Evolutionary conservation across 2,888 invertebrate species (phyloP), one percentile per base, ranked within the genome.

Genomic region (Oithona nana): DNA sequence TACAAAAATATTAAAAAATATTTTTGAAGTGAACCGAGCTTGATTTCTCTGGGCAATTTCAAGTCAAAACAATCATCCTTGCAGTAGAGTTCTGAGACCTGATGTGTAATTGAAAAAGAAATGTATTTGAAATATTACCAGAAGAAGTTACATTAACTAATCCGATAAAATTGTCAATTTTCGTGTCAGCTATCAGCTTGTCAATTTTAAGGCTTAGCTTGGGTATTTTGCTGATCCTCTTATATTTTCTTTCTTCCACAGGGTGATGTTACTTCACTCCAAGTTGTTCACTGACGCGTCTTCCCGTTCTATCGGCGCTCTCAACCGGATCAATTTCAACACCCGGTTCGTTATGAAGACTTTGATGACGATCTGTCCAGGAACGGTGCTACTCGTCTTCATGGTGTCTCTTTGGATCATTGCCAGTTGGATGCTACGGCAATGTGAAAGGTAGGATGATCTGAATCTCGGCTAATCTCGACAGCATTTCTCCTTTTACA

Each of bases 401-500:
- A 98, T 98, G 88, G 92, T 97, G 67, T 94, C 95, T 8, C 79
- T 98, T 66, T 99, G 98, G 98, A 92, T 99, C 75, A 94, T 98
- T 71, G 97, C 97, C 68, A 94, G 93, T 72, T 98, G 98, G 98
- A 93, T 94, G 66, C 78, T 99, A 69, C 81, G 98, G 68, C 92
- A 95, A 70, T 98, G 98, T 75, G 98, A 99, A 80, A 87, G 97
- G 94, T 95, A 78, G 79, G 67, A 52, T n/a, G n/a, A n/a, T n/a
- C n/a, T n/a, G n/a, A n/a, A n/a, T n/a, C n/a, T n/a, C n/a, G n/a
- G n/a, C n/a, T n/a, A n/a, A n/a, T n/a, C n/a, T n/a, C n/a, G n/a
- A n/a, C n/a, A n/a, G n/a, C n/a, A n/a, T n/a, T n/a, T n/a, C n/a
- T n/a, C n/a, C n/a, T n/a, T n/a, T n/a, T n/a, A n/a, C n/a, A n/a